phyloP scores from a whole-genome alignment of 2,888 invertebrate species.

The Eristalis intricaria region DNA sequence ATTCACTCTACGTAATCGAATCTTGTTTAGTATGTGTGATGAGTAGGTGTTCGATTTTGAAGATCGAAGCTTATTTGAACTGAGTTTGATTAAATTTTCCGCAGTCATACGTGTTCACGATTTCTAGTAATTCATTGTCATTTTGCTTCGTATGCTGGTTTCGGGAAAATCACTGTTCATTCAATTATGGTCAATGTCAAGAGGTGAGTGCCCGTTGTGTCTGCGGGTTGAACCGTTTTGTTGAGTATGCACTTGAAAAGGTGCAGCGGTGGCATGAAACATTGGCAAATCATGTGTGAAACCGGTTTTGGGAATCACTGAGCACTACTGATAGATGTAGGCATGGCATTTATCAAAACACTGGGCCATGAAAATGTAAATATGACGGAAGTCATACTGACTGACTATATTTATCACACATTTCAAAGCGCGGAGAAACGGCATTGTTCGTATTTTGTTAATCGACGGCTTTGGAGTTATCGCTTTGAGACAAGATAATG shows the following conservation, averaged over 20 bases:
- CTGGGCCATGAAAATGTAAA: no score
- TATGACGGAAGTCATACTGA: no score
- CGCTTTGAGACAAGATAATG: neutral
- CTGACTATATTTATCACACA: no score
- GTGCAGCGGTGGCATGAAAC: neutral
- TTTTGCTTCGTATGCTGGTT: neutral
- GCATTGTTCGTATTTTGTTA: neutral
- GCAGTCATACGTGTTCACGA: constrained; percentile 3
- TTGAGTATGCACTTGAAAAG: neutral
- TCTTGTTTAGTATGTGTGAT: neutral
- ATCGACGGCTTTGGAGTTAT: neutral
- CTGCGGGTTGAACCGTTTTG: neutral
- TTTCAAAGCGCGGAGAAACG: no score
- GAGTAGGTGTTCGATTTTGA: neutral
- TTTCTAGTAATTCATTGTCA: constrained; percentile 8
- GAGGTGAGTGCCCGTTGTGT: constrained; percentile 5
- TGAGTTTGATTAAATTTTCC: constrained; percentile 2
- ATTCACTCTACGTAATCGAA: constrained; percentile 20
- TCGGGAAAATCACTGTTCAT: neutral
- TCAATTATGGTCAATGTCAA: constrained; percentile 7
- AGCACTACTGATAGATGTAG: no score
- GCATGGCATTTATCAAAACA: no score
- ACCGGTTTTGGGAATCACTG: no score
- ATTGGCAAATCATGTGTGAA: no score
- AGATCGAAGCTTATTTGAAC: neutral